Percentiles rank a stretch among this genome's conserved stretches.
Conservation (phyloP, 2,113 vertebrate genomes). For the Dryoscopus gambensis region DNA sequence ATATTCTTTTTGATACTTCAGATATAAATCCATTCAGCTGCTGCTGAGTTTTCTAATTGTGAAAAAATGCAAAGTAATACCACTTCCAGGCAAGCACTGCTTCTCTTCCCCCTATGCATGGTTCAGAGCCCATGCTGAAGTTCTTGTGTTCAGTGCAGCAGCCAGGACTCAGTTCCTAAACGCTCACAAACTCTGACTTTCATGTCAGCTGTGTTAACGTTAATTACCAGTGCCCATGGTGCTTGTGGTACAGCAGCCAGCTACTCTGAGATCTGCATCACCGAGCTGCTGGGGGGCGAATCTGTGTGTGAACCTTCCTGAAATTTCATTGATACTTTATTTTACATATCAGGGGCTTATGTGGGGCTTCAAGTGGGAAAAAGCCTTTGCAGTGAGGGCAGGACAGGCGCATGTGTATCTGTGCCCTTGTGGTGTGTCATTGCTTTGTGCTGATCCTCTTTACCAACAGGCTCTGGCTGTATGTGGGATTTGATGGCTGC, state of each 20-base stretch:
- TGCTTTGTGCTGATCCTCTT: background rate
- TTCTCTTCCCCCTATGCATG: background rate
- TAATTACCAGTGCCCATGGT: background rate
- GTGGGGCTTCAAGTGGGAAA: background rate
- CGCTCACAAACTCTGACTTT: background rate
- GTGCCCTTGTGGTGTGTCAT: background rate
- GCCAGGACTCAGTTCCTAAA: background rate
- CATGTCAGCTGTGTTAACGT: background rate
- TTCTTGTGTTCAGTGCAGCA: background rate
- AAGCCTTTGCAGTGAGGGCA: background rate
- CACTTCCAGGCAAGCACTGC: background rate
- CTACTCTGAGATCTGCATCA: background rate
- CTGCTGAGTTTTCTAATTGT: slow-evolving; percentile 4
- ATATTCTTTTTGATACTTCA: background rate
- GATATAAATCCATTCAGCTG: background rate
- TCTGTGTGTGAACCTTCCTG: accelerated
- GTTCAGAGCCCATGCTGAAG: background rate
- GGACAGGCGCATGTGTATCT: background rate
- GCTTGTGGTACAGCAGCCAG: background rate
- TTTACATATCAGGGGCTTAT: background rate
- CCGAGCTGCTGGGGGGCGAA: background rate
- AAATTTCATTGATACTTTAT: background rate
- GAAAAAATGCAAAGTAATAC: background rate
- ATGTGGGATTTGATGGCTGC: background rate
- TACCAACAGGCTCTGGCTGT: background rate